Percentiles rank a stretch among this genome's conserved stretches.
Evolutionary conservation across 2,888 invertebrate species (phyloP).

Genomic region (Cephus nigrinus): DNA sequence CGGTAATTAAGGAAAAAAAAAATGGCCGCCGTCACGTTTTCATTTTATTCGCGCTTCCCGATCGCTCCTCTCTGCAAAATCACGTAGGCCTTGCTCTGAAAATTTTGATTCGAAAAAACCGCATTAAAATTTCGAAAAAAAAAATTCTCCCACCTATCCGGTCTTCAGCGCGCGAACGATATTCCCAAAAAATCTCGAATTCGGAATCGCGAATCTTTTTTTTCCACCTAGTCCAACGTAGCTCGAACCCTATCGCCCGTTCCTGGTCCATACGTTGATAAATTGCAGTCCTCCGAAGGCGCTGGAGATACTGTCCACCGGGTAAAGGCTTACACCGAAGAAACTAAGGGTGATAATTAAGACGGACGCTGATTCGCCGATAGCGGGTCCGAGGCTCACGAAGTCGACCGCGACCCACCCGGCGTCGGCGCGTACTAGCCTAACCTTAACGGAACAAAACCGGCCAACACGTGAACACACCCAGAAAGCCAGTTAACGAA

Average conservation of each 20-base stretch:
- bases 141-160: background rate
- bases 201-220: background rate
- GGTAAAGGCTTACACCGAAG: constrained; percentile 33
- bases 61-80: background rate
- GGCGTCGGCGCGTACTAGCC: background rate
- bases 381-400: constrained; percentile 50
- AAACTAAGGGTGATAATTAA: constrained; percentile 63
- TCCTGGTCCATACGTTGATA: constrained; percentile 19
- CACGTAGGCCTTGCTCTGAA: background rate
- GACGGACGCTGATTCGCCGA: constrained; percentile 64
- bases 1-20: constrained; percentile 34
- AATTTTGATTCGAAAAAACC: background rate
- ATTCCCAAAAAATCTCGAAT: background rate
- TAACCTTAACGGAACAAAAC: background rate
- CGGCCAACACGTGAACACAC: background rate
- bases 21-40: constrained; percentile 40
- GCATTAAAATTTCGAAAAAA: no score
- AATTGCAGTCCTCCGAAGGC: constrained; percentile 19
- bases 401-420: constrained; percentile 14
- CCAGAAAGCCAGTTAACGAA: background rate
- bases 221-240: background rate
- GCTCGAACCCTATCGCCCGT: constrained; percentile 26
- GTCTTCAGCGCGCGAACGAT: background rate
- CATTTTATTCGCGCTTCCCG: constrained; percentile 29
- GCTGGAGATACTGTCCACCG: constrained; percentile 28